Conservation (phyloP, 2,113 vertebrate genomes). For the Corythornis cristatus region DNA sequence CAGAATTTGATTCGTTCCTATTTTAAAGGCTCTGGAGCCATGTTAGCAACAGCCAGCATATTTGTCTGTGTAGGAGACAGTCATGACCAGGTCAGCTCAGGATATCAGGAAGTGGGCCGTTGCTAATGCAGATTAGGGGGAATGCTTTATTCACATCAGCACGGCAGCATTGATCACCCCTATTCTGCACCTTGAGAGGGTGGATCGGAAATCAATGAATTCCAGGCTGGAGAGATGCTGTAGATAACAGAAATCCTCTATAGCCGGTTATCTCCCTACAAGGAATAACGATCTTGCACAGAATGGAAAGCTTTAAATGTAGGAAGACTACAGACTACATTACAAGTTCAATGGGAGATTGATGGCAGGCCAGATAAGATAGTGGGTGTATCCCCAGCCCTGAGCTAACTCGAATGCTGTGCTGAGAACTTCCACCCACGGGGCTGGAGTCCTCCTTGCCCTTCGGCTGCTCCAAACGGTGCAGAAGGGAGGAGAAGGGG, state of each 20-base stretch:
- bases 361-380: not conserved
- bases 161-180: constrained; percentile 54
- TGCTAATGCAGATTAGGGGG: constrained; percentile 60
- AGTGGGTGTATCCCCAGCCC: not conserved
- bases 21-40: constrained; percentile 27
- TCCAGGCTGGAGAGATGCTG: constrained; percentile 26
- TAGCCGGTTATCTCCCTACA: constrained; percentile 55
- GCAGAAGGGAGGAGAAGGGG: constrained; percentile 38
- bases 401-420: not conserved
- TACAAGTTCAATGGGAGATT: not conserved
- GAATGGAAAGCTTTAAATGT: constrained; percentile 13
- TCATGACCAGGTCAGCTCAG: constrained; percentile 62
- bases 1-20: not conserved
- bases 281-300: constrained; percentile 34
- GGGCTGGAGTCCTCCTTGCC: constrained; percentile 17
- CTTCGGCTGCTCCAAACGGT: not conserved
- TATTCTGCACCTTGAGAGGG: constrained; percentile 37
- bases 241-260: constrained; percentile 67
- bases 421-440: not conserved
- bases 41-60: not conserved
- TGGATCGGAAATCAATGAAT: constrained; percentile 62
- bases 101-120: constrained; percentile 31
- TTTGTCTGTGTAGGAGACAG: constrained; percentile 35
- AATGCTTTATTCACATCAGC: constrained; percentile 21
- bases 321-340: not conserved